Evolutionary conservation across 2,113 vertebrate species (phyloP), one percentile per base, ranked within the genome.

Genomic region (Oxyruncus cristatus): DNA sequence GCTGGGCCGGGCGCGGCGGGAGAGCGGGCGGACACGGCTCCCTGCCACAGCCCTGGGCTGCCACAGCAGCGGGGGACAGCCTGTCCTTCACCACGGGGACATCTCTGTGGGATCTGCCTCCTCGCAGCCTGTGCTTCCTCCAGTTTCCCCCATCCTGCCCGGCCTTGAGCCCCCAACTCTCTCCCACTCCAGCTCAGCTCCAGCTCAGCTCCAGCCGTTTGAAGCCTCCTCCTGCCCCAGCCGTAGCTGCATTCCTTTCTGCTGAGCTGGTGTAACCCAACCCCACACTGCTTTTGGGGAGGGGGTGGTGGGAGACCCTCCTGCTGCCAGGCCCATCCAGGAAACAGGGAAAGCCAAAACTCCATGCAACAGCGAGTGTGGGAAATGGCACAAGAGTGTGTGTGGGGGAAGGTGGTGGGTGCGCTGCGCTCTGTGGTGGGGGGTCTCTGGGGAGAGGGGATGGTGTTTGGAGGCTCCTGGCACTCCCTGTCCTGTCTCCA

Each of bases 231-330:
- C 8, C 74, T 67, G 62, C 62, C 82, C 62, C 85, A 46, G 82
- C 88, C 13, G 4, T 6, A 26, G 62, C 42, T 52, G 44, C 94
- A 96, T 97, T 97, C 97, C 96, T 97, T 95, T 95, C 94, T 71
- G 74, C 95, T 97, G 96, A 96, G 82, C 47, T 42, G 19, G 2
- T 71, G 96, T 83, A 97, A 96, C 95, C 93, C 91, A 94, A 95
- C 61, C 89, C 93, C 47, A 11, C 4, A 3, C 79, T 3, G 32
- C 66, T 76, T 87, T 93, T 4, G 89, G 81, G 93, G 80, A 78
- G 75, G 83, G 94, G 95, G 90, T 2, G 5, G 13, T 22, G 84
- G 52, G 83, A 85, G 93, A 88, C 83, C 90, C 94, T 65, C 81
- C 35, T 66, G 49, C 77, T 2, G 13, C 73, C 3, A 1, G 49